A percentile compares a stretch with the other conserved stretches of the same genome.
phyloP scores from a whole-genome alignment of 2,113 vertebrate genomes.

The Neotoma lepida region DNA sequence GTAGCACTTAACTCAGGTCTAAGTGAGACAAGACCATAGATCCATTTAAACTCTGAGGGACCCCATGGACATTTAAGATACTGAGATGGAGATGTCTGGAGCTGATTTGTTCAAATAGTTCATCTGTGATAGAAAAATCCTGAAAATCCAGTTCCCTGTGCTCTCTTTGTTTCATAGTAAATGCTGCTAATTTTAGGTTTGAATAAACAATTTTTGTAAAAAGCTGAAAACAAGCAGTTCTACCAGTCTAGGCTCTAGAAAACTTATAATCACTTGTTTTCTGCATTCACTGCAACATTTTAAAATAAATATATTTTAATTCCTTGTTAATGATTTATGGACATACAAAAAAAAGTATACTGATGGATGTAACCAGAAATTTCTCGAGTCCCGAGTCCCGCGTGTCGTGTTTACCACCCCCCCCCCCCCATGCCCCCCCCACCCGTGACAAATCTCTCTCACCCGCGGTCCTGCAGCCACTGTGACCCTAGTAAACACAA shows the following conservation, averaged over 20 bases:
- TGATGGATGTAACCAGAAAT: no score
- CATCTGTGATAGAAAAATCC: neutral
- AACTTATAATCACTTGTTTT: neutral
- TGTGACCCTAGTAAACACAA: no score
- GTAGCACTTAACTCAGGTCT: neutral
- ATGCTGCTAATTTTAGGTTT: neutral
- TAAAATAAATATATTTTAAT: neutral
- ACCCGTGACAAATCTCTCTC: no score
- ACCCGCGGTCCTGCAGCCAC: no score
- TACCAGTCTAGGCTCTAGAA: neutral
- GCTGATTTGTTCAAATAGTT: neutral
- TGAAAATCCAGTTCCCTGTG: neutral
- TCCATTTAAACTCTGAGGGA: neutral
- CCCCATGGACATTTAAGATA: neutral
- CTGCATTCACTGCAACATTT: neutral
- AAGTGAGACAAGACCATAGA: neutral
- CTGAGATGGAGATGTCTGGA: neutral
- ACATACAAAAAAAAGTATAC: neutral
- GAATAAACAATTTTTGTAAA: neutral
- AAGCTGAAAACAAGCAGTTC: neutral
- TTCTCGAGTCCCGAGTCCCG: no score
- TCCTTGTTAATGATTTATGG: neutral
- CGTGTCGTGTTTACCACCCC: no score
- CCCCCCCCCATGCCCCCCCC: no score
- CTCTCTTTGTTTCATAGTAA: neutral